Percentiles rank a stretch among this genome's conserved stretches.
Conservation (phyloP, 2,113 vertebrate genomes). For the Tetrao urogallus region DNA sequence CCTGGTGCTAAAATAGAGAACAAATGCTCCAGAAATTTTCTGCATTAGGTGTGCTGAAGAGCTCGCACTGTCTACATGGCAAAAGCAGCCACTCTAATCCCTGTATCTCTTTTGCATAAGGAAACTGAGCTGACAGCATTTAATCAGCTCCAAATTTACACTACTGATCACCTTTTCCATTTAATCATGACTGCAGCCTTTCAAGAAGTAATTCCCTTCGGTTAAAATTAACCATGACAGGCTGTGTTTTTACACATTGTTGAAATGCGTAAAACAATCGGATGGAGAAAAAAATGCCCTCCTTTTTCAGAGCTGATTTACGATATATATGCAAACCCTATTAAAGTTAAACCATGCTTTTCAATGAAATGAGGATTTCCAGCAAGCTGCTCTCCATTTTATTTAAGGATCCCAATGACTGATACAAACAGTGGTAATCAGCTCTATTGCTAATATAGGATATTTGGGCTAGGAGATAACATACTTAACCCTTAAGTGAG, state of each 20-base stretch:
- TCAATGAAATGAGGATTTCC: slow-evolving; percentile 68
- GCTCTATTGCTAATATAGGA: slow-evolving; percentile 35
- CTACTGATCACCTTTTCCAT: slow-evolving; percentile 67
- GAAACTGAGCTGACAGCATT: slow-evolving; percentile 58
- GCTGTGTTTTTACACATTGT: slow-evolving; percentile 60
- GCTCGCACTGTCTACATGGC: neutral
- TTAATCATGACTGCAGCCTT: slow-evolving; percentile 53
- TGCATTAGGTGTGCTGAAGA: neutral
- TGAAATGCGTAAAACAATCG: slow-evolving; percentile 62
- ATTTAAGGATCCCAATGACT: slow-evolving; percentile 57
- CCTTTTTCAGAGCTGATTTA: slow-evolving; percentile 68
- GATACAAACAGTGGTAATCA: slow-evolving; percentile 34
- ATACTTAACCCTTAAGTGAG: slow-evolving; percentile 55
- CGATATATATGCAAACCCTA: slow-evolving; percentile 68
- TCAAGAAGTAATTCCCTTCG: slow-evolving; percentile 63
- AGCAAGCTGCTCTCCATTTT: slow-evolving; percentile 63
- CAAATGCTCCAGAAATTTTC: neutral
- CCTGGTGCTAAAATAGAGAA: neutral
- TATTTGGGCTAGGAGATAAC: slow-evolving; percentile 53
- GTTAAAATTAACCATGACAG: slow-evolving; percentile 68
- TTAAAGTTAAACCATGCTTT: slow-evolving; percentile 75
- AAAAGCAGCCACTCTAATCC: slow-evolving; percentile 40
- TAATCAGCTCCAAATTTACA: slow-evolving; percentile 74
- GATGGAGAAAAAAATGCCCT: slow-evolving; percentile 45
- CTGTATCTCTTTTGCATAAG: slow-evolving; percentile 41